Conservation (phyloP, 2,888 invertebrate genomes). For the Trichacis sp. region DNA sequence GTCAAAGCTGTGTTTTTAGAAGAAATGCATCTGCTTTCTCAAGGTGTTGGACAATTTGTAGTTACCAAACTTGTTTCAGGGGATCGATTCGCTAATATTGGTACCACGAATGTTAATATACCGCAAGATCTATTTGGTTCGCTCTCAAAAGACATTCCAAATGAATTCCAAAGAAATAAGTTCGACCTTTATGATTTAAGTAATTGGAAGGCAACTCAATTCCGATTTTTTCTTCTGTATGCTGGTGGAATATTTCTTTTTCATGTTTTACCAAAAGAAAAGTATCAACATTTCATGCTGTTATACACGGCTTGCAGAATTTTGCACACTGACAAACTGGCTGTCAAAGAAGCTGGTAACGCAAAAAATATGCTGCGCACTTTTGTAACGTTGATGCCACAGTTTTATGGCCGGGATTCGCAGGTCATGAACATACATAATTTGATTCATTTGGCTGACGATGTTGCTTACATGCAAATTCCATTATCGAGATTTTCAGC, state of each 20-base stretch:
- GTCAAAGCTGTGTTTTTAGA: neutral
- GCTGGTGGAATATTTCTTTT: neutral
- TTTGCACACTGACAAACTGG: slow-evolving; percentile 1
- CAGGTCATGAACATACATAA: slow-evolving; percentile 4
- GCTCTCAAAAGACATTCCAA: slow-evolving; percentile 10
- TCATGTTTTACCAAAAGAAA: neutral
- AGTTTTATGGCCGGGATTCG: slow-evolving; percentile 11
- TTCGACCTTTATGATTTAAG: too few species aligned
- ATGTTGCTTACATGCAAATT: neutral
- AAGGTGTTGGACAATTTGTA: neutral
- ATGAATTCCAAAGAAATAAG: slow-evolving; percentile 2
- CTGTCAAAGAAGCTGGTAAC: neutral
- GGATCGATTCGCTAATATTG: neutral
- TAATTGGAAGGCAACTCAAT: slow-evolving; percentile 18
- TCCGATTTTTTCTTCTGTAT: slow-evolving; percentile 16
- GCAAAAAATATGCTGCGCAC: slow-evolving; percentile 8
- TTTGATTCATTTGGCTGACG: slow-evolving; percentile 13
- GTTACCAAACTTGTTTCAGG: neutral
- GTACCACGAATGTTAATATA: neutral
- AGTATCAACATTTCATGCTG: slow-evolving; percentile 21
- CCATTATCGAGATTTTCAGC: slow-evolving; percentile 15
- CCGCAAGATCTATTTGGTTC: neutral
- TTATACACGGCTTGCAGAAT: slow-evolving; percentile 15
- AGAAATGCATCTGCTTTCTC: too few species aligned
- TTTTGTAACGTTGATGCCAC: slow-evolving; percentile 11